Percentiles rank a stretch among this genome's conserved stretches.
phyloP scores from a whole-genome alignment of 2,113 vertebrate genomes.

The Edolisoma coerulescens region DNA sequence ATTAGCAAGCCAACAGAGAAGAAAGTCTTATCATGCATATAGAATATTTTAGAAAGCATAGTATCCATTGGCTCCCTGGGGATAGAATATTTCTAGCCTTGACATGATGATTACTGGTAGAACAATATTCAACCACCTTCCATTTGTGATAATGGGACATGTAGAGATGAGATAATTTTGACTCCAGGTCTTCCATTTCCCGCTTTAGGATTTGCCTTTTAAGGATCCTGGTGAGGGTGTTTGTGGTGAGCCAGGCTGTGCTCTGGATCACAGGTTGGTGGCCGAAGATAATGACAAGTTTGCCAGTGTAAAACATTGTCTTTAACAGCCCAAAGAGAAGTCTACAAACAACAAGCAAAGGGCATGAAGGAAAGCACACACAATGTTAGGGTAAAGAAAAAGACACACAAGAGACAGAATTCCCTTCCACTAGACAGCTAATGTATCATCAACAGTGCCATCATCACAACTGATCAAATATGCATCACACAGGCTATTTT shows the following conservation, averaged over 20 bases:
- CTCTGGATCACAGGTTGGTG: neutral
- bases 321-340: neutral
- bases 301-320: neutral
- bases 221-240: neutral
- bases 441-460: neutral
- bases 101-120: neutral
- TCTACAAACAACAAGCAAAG: neutral
- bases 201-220: neutral
- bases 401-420: neutral
- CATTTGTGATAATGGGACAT: neutral
- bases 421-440: neutral
- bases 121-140: neutral
- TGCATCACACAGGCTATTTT: neutral
- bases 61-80: neutral
- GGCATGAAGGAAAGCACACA: neutral
- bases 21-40: neutral
- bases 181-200: neutral
- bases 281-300: neutral
- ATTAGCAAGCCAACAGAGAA: slow-evolving; percentile 37
- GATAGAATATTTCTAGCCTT: neutral
- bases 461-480: neutral
- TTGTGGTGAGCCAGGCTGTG: neutral
- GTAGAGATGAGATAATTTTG: neutral
- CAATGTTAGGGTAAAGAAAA: neutral
- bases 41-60: neutral